Evolutionary conservation across 1,140 invertebrate genomes (phyloP), one percentile per base, ranked within the genome.

Genomic region (Galendromus occidentalis): DNA sequence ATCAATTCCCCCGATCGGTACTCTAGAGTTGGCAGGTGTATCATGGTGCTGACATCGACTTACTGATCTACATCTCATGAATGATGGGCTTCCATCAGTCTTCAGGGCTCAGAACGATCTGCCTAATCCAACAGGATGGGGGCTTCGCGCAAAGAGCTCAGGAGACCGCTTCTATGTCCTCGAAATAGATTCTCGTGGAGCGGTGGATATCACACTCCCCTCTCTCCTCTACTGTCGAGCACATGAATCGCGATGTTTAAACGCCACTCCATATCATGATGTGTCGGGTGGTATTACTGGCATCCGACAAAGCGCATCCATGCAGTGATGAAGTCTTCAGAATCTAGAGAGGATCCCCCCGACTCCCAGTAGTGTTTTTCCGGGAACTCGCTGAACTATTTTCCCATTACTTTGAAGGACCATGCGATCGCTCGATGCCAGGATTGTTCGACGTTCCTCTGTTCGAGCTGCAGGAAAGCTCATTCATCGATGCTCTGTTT

Each of bases 401-500:
- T 39, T 39, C 33, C 9, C 33, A 6, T 9, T 39, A 4, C 9
- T 39, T 39, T 39, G 33, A 88, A 88, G 74, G 87, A 91, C 74
- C 83, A 84, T 72, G 91, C 91, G 17, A 85, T 93, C 17, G 90
- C 90, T 17, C 83, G 88, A 66, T 94, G 91, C 76, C 86, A 84
- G 68, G 88, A 92, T 74, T 95, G 91, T 76, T 88, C 88, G 70
- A 91, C 91, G 77, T 88, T 91, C 73, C 79, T 95, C 17, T 94
- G 91, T 77, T 83, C 84, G 22, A 88, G 90, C 74, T 96, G 91
- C 77, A 88, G 92, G 68, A 88, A 86, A 29, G 91, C 91, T 51
- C 91, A 96, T 76, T 85, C 90, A 74, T 80, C 79, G 68, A 94
- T 95, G 90, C 81, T 88, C 51, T 91, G 89, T 76, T 93, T 93